Conservation (phyloP, 2,888 invertebrate species). For the Himalopsyche anomala region DNA sequence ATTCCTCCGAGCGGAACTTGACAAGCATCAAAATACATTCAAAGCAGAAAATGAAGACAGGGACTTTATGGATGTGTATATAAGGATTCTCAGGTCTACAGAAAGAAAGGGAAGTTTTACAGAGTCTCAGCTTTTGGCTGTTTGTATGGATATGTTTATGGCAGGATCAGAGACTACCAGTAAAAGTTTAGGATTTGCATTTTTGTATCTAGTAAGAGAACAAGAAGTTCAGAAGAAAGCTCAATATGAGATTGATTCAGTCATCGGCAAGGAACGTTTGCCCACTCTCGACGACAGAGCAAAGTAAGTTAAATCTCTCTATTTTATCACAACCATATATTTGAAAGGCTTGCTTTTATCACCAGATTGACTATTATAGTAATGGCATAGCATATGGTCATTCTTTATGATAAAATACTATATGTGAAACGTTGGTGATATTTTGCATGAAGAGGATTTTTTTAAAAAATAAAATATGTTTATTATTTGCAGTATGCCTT, state of each 20-base stretch:
- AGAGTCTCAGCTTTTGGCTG: slow-evolving; percentile 86
- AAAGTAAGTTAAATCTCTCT: slow-evolving; percentile 74
- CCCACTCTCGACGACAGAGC: slow-evolving; percentile 84
- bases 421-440: not conserved
- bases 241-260: slow-evolving; percentile 86
- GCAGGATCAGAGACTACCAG: slow-evolving; percentile 92
- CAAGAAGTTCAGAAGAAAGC: slow-evolving; percentile 85
- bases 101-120: slow-evolving; percentile 77
- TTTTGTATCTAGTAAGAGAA: slow-evolving; percentile 84
- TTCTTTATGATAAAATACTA: not conserved
- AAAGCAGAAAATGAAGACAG: slow-evolving; percentile 79
- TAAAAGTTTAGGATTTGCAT: slow-evolving; percentile 86
- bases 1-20: slow-evolving; percentile 84
- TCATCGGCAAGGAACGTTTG: slow-evolving; percentile 82
- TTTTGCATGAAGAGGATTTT: too few relatives aligned
- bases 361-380: not conserved
- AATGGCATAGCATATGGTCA: not conserved
- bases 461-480: not conserved
- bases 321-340: not conserved
- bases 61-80: slow-evolving; percentile 90
- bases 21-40: slow-evolving; percentile 82
- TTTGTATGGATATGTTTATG: slow-evolving; percentile 91
- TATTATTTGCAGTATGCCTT: slow-evolving; percentile 82
- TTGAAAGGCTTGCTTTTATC: not conserved
- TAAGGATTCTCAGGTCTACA: slow-evolving; percentile 81